phyloP scores from a whole-genome alignment of 2,113 vertebrate genomes.

The Osmerus eperlanus region DNA sequence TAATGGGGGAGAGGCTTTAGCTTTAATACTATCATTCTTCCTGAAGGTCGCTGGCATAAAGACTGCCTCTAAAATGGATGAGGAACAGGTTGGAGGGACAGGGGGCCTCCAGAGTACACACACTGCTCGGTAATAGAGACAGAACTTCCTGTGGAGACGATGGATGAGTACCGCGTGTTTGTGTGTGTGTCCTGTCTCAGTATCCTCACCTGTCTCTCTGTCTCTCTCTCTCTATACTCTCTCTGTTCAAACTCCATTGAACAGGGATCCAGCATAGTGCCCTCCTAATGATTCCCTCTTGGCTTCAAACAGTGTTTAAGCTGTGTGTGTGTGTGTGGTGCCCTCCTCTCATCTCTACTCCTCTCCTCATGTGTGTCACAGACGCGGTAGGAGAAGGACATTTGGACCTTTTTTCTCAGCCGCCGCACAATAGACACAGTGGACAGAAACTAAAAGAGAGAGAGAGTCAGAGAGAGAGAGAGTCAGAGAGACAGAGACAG shows the following conservation, averaged over 20 bases:
- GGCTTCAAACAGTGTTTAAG: background rate
- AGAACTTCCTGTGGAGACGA: background rate
- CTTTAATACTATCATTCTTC: conserved; percentile 9
- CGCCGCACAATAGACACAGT: background rate
- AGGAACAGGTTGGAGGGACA: conserved; percentile 26
- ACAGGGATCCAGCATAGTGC: background rate
- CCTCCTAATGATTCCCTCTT: background rate
- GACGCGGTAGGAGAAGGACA: conserved; percentile 30
- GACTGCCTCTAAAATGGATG: conserved; percentile 23
- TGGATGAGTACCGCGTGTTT: background rate
- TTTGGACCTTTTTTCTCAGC: conserved; percentile 39
- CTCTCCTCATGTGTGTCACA: background rate
- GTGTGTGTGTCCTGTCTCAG: background rate
- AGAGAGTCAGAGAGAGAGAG: background rate
- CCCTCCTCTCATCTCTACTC: background rate
- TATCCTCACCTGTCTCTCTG: background rate
- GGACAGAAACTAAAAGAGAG: background rate
- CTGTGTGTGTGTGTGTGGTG: background rate
- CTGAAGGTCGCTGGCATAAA: conserved; percentile 4
- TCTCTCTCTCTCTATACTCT: background rate
- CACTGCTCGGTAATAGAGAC: background rate
- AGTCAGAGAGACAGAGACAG: conserved; percentile 24
- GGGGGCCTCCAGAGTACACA: background rate
- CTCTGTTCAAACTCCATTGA: conserved; percentile 2
- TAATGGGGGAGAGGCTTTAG: background rate